phyloP scores from a whole-genome alignment of 2,113 vertebrate genomes.

The Eublepharis macularius region DNA sequence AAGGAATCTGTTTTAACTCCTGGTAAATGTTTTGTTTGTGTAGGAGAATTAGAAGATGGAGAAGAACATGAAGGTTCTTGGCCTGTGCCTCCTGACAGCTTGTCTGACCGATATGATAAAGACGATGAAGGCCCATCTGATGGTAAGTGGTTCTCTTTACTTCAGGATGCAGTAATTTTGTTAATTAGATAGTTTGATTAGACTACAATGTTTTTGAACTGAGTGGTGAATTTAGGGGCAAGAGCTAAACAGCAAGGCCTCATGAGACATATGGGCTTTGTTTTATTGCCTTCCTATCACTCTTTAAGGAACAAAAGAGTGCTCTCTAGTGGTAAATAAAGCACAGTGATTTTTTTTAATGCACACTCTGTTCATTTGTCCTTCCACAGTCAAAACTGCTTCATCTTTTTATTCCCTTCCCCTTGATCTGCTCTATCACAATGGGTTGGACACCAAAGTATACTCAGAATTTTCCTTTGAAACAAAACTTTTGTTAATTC shows the following conservation, averaged over 20 bases:
- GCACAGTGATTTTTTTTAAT: conserved; percentile 54
- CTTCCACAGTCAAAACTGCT: background rate
- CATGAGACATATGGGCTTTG: conserved; percentile 31
- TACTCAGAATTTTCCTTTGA: conserved; percentile 55
- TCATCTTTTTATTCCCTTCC: conserved; percentile 34
- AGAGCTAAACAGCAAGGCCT: conserved; percentile 48
- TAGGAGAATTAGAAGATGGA: conserved; percentile 79
- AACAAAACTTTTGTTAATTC: conserved; percentile 75
- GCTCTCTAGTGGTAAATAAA: conserved; percentile 80
- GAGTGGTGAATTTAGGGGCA: conserved; percentile 40
- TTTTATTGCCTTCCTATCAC: conserved; percentile 59
- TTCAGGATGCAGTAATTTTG: conserved; percentile 26
- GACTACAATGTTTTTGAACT: conserved; percentile 26
- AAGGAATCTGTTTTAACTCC: conserved; percentile 25
- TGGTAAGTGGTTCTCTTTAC: conserved; percentile 79
- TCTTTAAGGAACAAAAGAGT: conserved; percentile 80
- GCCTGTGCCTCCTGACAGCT: conserved; percentile 79
- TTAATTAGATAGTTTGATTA: conserved; percentile 40
- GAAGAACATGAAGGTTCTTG: conserved; percentile 80
- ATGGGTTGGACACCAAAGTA: conserved; percentile 48
- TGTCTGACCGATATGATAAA: conserved; percentile 87
- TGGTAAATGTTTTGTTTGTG: conserved; percentile 47
- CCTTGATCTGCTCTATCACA: conserved; percentile 49
- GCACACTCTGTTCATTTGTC: background rate
- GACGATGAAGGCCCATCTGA: conserved; percentile 86